A percentile compares a stretch with the other conserved stretches of the same genome.
Evolutionary conservation across 2,113 vertebrate species (phyloP).

Genomic region (Vombatus ursinus): DNA sequence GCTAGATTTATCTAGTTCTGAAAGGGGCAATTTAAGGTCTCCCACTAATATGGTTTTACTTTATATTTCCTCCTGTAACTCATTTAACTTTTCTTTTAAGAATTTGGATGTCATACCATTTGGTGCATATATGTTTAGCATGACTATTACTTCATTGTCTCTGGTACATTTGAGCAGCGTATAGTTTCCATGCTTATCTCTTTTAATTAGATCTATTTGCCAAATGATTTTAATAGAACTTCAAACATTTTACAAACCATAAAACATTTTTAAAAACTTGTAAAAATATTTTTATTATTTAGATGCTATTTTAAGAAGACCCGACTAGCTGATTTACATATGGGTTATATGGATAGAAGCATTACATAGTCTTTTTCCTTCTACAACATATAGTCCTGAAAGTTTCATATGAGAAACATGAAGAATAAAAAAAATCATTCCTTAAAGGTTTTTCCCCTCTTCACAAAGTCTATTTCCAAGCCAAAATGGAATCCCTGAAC

Average conservation of each 20-base stretch:
- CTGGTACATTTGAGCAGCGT: background rate
- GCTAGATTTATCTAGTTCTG: background rate
- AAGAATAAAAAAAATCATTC: slow-evolving; percentile 10
- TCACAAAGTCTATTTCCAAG: background rate
- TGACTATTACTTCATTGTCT: background rate
- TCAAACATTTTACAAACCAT: background rate
- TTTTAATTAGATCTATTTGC: background rate
- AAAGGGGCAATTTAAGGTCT: background rate
- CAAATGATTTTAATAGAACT: background rate
- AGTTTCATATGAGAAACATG: background rate
- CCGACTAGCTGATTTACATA: slow-evolving; percentile 7
- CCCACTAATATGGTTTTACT: background rate
- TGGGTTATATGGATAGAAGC: background rate
- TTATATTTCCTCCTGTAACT: background rate
- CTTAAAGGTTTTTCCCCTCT: background rate
- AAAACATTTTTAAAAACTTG: background rate
- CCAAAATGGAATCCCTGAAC: background rate
- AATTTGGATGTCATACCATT: background rate
- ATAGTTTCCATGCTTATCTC: background rate
- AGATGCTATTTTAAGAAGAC: slow-evolving; percentile 13
- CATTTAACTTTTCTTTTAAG: background rate
- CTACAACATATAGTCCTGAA: background rate
- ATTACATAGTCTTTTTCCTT: slow-evolving; percentile 28
- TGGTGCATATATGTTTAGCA: background rate
- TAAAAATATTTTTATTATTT: slow-evolving; percentile 26